Conservation (phyloP, 2,888 invertebrate species). For the Mythimna lalbum region DNA sequence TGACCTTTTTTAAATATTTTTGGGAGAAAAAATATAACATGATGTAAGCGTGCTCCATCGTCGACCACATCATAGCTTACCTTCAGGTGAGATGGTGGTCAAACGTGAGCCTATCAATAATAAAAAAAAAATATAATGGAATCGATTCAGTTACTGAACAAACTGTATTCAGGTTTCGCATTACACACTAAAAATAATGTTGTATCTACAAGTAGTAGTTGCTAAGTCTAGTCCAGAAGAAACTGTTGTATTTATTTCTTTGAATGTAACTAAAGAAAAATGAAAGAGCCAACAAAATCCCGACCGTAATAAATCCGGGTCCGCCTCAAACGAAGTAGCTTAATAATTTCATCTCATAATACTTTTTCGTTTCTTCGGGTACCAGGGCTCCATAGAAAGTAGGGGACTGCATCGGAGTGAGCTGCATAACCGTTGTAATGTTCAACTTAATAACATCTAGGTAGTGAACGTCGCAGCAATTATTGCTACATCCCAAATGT, state of each 20-base stretch:
- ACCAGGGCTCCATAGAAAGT: conserved; percentile 45
- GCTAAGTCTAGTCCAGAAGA: conserved; percentile 2
- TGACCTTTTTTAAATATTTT: no score
- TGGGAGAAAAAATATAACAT: no score
- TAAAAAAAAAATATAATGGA: no score
- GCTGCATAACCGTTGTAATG: conserved; percentile 71
- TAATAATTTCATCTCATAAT: conserved; percentile 67
- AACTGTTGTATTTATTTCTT: conserved; percentile 30
- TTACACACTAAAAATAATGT: no score
- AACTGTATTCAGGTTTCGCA: no score
- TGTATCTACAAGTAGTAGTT: neutral
- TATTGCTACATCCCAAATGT: conserved; percentile 78
- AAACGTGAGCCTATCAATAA: no score
- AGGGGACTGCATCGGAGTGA: conserved; percentile 57
- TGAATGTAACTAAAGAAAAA: conserved; percentile 38
- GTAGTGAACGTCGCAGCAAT: conserved; percentile 79
- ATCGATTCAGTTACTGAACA: no score
- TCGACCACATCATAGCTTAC: no score
- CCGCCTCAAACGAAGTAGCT: conserved; percentile 62
- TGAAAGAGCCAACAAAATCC: conserved; percentile 40
- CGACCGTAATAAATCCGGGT: conserved; percentile 56
- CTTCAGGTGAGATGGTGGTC: no score
- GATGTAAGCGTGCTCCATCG: no score
- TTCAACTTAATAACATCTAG: conserved; percentile 79
- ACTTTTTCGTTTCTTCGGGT: conserved; percentile 64